Evolutionary conservation across 2,797 vertebrate species (phyloP), one percentile per base, ranked within the genome.

Genomic region (Cygnus olor): DNA sequence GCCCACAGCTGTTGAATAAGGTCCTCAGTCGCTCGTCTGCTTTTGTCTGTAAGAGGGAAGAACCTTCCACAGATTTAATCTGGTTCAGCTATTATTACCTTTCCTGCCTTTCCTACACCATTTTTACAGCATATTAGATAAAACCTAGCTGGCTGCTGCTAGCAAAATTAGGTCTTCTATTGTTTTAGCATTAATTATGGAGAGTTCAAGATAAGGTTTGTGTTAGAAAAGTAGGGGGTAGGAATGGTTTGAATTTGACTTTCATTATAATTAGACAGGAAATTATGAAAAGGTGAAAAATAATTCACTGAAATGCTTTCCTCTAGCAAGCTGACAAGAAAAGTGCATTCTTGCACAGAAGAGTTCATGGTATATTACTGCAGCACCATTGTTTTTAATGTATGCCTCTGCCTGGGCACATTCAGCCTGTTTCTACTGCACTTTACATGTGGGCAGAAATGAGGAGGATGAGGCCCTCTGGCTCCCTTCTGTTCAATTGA

Each of bases 131-230:
- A 65, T 32, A 9, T 65, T 85, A 88, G 74, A 94, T 51, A 94
- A 91, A 90, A 68, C 88, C 85, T 76, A 44, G 54, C 85, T 72
- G 70, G 47, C 91, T 88, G 88, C 80, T 93, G 85, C 88, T 78
- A 93, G 91, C 66, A 80, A 89, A 96, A 97, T 93, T 72, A 94
- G 83, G 32, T 90, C 78, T 94, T 93, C 89, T 89, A 80, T 94
- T 96, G 96, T 95, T 96, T 96, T 92, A 95, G 77, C 78, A 65
- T 85, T 94, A 94, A 95, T 95, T 96, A 94, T 12, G 51, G 80
- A 47, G 83, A 80, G 90, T 97, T 96, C 94, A 85, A 93, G 93
- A 84, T 89, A 90, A 96, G 90, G 90, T 89, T 90, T 94, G 34
- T 45, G 45, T 82, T 90, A 56, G 2, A 82, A 94, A 96, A 91